Conservation (phyloP, 2,888 invertebrate species). For the Epiblema foenella region DNA sequence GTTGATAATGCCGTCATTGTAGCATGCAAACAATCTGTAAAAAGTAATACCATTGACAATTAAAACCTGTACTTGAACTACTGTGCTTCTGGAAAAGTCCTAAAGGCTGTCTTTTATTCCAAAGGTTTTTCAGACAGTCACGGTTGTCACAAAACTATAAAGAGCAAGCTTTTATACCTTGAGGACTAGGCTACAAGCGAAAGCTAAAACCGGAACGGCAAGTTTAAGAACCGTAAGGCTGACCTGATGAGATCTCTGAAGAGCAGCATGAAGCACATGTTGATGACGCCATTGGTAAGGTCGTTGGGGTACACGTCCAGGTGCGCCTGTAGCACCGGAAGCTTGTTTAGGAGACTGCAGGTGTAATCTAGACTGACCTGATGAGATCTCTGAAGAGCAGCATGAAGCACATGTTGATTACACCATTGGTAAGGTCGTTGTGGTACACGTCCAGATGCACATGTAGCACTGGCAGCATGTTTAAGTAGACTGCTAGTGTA, state of each 20-base stretch:
- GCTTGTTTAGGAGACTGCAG: constrained; percentile 97
- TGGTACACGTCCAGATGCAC: constrained; percentile 97
- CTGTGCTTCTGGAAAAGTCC: no score
- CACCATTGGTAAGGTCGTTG: constrained; percentile 98
- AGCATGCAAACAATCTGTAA: constrained; percentile 95
- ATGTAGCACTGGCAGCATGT: constrained; percentile 98
- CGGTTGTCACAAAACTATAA: no score
- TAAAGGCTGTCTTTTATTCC: no score
- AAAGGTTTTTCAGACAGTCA: no score
- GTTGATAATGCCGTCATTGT: constrained; percentile 99
- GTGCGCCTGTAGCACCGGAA: constrained; percentile 98
- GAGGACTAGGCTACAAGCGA: no score
- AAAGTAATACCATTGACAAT: not conserved
- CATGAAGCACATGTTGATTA: constrained; percentile 99
- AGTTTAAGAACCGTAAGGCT: no score
- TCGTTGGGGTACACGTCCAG: constrained; percentile 97
- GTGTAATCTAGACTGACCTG: no score
- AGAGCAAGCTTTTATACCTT: no score
- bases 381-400: constrained; percentile 99
- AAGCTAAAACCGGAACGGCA: no score
- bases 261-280: constrained; percentile 99
- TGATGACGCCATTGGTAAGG: constrained; percentile 99
- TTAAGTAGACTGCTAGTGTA: not conserved
- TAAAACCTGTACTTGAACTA: not conserved
- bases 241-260: constrained; percentile 98